Conservation (phyloP, 2,797 vertebrate genomes). For the Rhabdophis nuchalis region DNA sequence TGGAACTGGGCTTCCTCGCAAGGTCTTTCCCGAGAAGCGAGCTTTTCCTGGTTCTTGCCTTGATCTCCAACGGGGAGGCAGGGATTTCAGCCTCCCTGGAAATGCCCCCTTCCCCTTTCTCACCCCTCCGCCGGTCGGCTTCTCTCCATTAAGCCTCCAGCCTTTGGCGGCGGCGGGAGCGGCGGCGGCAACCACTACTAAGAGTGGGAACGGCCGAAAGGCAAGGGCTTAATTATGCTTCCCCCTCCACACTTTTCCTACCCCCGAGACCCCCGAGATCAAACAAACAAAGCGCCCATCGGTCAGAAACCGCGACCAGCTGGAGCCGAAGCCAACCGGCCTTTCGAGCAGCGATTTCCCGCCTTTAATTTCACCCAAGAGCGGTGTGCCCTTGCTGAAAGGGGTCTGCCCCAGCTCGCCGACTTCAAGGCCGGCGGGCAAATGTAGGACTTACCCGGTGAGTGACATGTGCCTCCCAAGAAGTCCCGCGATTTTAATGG, state of each 20-base stretch:
- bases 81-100: not conserved
- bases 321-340: not conserved
- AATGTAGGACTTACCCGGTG: not conserved
- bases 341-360: not conserved
- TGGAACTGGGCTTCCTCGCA: not conserved
- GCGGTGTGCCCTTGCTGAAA: not conserved
- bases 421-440: not conserved
- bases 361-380: not conserved
- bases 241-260: not conserved
- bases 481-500: not conserved
- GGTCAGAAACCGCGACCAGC: not conserved
- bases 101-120: not conserved
- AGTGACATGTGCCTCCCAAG: not conserved
- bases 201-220: not conserved
- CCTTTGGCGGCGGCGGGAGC: not conserved
- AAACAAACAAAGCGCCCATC: not conserved
- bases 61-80: not conserved
- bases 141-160: not conserved
- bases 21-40: not conserved
- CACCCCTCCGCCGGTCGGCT: not conserved
- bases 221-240: not conserved
- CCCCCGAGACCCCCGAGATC: not conserved
- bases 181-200: not conserved
- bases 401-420: not conserved
- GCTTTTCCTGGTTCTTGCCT: not conserved